Percentiles rank a stretch among this genome's conserved stretches.
phyloP scores from a whole-genome alignment of 1,140 invertebrate genomes.

The Tetraneura akinire region DNA sequence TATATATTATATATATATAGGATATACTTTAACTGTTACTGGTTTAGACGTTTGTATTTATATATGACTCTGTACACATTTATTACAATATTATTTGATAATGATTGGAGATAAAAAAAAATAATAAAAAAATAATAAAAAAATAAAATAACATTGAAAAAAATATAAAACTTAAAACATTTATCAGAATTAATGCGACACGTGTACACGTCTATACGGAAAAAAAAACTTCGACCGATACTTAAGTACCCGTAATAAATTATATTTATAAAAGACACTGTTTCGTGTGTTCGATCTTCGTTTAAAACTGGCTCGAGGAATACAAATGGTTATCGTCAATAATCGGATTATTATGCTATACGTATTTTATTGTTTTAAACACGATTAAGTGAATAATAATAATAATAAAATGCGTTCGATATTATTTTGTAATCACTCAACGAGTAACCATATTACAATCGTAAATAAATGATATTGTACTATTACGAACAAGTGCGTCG shows the following conservation, averaged over 20 bases:
- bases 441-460: no score
- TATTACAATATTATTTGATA: no score
- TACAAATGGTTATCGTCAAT: not conserved
- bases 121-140: not conserved
- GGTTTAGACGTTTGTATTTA: no score
- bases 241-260: not conserved
- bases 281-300: not conserved
- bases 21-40: no score
- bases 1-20: no score
- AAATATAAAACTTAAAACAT: constrained; percentile 21
- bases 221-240: not conserved
- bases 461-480: no score
- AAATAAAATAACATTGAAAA: not conserved
- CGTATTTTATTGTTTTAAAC: not conserved
- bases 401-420: not conserved
- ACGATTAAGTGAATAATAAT: no score
- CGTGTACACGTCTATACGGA: not conserved
- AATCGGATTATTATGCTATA: constrained; percentile 2
- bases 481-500: no score
- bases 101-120: not conserved
- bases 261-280: not conserved
- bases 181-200: not conserved
- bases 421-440: no score
- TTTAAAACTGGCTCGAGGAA: not conserved
- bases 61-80: no score